These are phyloP conservation scores for Gymnothorax javanicus DNA, from an alignment of 2,797 vertebrate genomes.

Conservation along the genomic window DNA sequence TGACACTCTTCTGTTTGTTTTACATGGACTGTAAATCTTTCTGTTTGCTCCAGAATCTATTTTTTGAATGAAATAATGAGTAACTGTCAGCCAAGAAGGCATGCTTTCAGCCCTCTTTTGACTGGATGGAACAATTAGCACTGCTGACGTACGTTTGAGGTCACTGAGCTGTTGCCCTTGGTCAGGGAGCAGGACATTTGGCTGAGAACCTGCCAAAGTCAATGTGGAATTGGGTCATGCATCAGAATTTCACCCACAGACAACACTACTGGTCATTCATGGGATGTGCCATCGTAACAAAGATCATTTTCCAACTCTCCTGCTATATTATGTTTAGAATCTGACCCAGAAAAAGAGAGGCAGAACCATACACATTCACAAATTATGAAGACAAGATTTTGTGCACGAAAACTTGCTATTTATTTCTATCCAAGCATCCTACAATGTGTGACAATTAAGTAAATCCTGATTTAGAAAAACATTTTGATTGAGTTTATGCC, in stretches of 20 bases:
- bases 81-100: constrained; percentile 22
- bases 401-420: neutral
- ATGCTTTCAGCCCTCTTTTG: neutral
- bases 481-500: neutral
- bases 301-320: neutral
- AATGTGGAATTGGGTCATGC: constrained; percentile 11
- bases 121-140: neutral
- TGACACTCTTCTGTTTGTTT: constrained; percentile 13
- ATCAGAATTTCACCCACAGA: neutral
- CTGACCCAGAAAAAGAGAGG: constrained; percentile 5
- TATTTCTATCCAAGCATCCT: neutral
- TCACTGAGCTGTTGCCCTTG: constrained; percentile 14
- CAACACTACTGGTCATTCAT: constrained; percentile 10
- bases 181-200: neutral
- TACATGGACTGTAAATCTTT: constrained; percentile 27
- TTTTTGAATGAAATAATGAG: constrained; percentile 25
- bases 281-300: neutral
- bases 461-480: neutral
- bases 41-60: neutral
- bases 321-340: constrained; percentile 3
- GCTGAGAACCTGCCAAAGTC: constrained; percentile 2
- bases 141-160: constrained; percentile 27
- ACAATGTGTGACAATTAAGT: no score
- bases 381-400: constrained; percentile 4
- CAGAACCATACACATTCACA: neutral